Base-by-base conservation (phyloP, 2,888 invertebrate genomes). In the Zygogramma bicolorata region DNA sequence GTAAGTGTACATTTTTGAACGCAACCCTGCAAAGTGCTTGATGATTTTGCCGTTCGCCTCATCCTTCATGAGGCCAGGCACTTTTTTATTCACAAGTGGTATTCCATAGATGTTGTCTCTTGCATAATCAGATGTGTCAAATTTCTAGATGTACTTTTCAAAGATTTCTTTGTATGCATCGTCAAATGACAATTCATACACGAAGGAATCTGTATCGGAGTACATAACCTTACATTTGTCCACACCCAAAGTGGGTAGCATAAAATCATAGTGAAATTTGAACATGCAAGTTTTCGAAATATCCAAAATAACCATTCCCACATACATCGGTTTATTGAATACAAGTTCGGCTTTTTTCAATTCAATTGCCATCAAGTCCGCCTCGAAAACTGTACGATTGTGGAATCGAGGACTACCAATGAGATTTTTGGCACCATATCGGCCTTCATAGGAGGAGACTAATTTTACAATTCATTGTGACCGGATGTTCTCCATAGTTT, bases 401-500 rank as follows among this genome's bases (percentile, higher is more conserved):
- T 72, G 69, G 38, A 77, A 76, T 61, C 70, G 67, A 6, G 70
- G 74, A 49, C 73, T 70, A 8, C 68, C 25, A 46, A 73, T 65
- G 10, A 72, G 46, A 65, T 72, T 68, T 66, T 73, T 62, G 2
- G 78, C 80, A 13, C 79, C 77, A 62, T 71, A 76, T 31, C 77
- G 66, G 10, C 79, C 79, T 4, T 75, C 72, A 71, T 77, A 81
- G 83, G 74, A 42, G 10, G 73, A 77, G 5, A 80, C 74, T 25
- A 82, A 58, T 73, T 79, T 81, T 2, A 89, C 80, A 72, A 84
- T 81, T 10, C 83, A 77, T 73, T 82, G 79, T 59, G 85, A 86
- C 62, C 85, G 73, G n/a, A 85, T 82, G 34, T 66, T 57, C 77
- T 85, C 85, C 82, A 86, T 86, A 1, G 82, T 84, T 79, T 87